phyloP scores from a whole-genome alignment of 1,140 invertebrate genomes.

The Meloidogyne floridensis region DNA sequence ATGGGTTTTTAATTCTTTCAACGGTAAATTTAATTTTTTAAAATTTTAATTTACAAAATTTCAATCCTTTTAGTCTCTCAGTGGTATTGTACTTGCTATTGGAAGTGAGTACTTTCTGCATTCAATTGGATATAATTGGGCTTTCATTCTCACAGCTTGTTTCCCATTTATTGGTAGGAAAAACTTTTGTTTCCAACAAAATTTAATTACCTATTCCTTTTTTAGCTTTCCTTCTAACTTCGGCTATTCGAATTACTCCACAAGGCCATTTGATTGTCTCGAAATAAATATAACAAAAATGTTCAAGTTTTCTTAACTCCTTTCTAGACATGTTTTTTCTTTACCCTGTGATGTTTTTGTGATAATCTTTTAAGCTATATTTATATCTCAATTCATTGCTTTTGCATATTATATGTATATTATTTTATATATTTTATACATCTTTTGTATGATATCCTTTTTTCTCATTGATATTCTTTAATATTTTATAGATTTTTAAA shows the following conservation, averaged over 20 bases:
- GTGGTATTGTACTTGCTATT: constrained; percentile 55
- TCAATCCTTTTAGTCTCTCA: constrained; percentile 47
- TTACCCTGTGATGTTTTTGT: constrained; percentile 1
- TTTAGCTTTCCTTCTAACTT: constrained; percentile 60
- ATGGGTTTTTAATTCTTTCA: constrained; percentile 63
- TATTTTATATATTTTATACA: too few species aligned
- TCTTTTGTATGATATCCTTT: too few species aligned
- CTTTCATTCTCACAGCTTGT: constrained; percentile 60
- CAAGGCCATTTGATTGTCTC: constrained; percentile 58
- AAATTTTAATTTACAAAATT: neutral
- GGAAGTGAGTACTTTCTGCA: constrained; percentile 56
- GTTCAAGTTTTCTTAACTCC: neutral
- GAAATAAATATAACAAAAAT: neutral
- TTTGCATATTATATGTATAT: too few species aligned
- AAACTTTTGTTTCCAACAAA: neutral
- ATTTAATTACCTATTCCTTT: constrained; percentile 18
- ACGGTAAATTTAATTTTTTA: constrained; percentile 47
- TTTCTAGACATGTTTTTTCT: neutral
- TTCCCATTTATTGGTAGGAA: constrained; percentile 58
- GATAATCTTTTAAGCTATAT: neutral
- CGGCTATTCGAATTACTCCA: constrained; percentile 58
- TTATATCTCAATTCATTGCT: neutral
- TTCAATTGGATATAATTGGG: constrained; percentile 58
- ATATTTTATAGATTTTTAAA: too few species aligned
- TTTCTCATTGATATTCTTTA: too few species aligned